These are phyloP conservation scores for Calcarius lapponicus DNA, from an alignment of 2,797 vertebrate species.

Conservation along the genomic window DNA sequence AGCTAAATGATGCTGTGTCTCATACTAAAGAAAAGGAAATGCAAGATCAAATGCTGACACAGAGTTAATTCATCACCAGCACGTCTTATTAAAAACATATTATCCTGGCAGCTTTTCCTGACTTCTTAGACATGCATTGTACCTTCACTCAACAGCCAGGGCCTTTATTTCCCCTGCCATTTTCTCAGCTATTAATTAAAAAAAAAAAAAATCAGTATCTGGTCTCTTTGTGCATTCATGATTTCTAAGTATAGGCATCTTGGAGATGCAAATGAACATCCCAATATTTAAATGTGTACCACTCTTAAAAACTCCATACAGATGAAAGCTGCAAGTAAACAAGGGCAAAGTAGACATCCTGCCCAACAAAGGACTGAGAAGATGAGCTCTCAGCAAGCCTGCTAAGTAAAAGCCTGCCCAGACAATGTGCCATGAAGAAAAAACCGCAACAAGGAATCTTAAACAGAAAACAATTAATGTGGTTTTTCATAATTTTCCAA, in stretches of 20 bases:
- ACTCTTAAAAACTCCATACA: neutral
- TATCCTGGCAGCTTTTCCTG: neutral
- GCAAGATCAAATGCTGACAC: neutral
- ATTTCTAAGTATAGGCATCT: neutral
- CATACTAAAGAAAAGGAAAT: neutral
- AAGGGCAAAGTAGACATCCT: neutral
- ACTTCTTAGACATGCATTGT: neutral
- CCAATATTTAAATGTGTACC: neutral
- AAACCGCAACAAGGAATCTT: neutral
- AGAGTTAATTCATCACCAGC: neutral
- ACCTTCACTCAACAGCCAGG: neutral
- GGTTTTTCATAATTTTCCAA: neutral
- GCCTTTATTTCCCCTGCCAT: neutral
- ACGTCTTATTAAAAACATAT: neutral
- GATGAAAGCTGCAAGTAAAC: neutral
- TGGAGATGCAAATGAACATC: neutral
- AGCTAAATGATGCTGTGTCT: rapidly evolving
- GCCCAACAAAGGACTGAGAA: neutral
- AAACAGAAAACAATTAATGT: neutral
- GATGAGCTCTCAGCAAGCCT: neutral
- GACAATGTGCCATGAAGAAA: neutral
- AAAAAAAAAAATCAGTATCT: neutral
- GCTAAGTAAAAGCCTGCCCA: neutral
- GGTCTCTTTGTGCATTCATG: neutral
- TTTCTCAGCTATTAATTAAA: neutral